These are phyloP conservation scores for Aldabrachelys gigantea DNA, from an alignment of 2,113 vertebrate genomes.

Conservation along the genomic window DNA sequence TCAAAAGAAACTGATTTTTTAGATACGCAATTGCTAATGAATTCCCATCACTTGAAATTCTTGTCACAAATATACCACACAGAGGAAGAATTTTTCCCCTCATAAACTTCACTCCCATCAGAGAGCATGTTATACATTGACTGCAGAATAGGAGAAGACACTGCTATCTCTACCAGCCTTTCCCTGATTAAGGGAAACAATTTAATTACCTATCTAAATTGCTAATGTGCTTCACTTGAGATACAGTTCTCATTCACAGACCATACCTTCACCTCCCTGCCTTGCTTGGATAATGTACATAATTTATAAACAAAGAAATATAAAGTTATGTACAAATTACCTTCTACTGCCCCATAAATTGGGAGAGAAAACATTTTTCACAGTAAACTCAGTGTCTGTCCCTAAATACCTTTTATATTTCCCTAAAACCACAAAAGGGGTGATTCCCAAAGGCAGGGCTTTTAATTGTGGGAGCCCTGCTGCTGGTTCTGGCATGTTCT, in stretches of 20 bases:
- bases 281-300: not conserved
- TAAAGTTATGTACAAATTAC: not conserved
- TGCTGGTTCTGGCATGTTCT: not conserved
- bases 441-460: not conserved
- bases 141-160: constrained; percentile 20
- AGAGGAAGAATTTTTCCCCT: constrained; percentile 51
- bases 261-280: not conserved
- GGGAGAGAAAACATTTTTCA: not conserved
- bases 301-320: not conserved
- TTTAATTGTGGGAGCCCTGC: not conserved
- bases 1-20: not conserved
- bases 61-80: constrained; percentile 25
- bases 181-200: constrained; percentile 45
- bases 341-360: not conserved
- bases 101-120: constrained; percentile 51
- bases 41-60: constrained; percentile 42
- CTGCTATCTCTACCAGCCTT: constrained; percentile 6
- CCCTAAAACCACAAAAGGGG: not conserved
- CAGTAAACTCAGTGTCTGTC: not conserved
- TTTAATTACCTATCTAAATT: constrained; percentile 47
- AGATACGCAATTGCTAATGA: constrained; percentile 1
- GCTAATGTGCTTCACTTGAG: constrained; percentile 26
- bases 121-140: constrained; percentile 31
- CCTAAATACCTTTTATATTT: not conserved
- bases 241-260: constrained; percentile 5